Evolutionary conservation across 1,140 invertebrate species (phyloP).

Genomic region (Caenorhabditis briggsae): DNA sequence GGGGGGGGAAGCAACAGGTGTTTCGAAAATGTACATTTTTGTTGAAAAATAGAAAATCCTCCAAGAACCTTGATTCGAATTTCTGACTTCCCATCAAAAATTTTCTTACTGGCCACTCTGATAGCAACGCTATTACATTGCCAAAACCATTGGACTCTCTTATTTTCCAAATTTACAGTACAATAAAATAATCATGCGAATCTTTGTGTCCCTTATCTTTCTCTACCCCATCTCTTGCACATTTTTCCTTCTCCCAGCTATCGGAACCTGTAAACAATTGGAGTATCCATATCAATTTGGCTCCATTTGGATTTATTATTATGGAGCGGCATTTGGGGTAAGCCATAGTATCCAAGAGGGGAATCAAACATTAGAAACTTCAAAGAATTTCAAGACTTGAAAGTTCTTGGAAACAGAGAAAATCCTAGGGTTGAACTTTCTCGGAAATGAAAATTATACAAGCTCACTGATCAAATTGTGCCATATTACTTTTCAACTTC

Average conservation of each 20-base stretch:
- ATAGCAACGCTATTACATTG: no score
- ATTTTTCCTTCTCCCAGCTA: not conserved
- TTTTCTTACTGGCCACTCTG: no score
- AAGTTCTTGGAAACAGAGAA: not conserved
- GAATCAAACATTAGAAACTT: not conserved
- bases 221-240: not conserved
- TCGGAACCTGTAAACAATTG: constrained; percentile 24
- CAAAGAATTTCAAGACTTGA: no score
- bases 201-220: not conserved
- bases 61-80: no score
- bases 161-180: not conserved
- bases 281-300: constrained; percentile 37
- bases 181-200: not conserved
- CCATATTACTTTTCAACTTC: not conserved
- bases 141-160: no score
- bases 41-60: no score
- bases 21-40: no score
- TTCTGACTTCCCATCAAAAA: no score
- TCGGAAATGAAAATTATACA: no score
- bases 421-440: no score
- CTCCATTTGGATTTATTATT: constrained; percentile 28
- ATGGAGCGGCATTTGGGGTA: not conserved
- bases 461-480: no score
- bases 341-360: not conserved
- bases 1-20: no score